Evolutionary conservation across 92 coral and sea anemone genomes (phyloP), one percentile per base, ranked within the genome.

Genomic region (Pocillopora grandis): DNA sequence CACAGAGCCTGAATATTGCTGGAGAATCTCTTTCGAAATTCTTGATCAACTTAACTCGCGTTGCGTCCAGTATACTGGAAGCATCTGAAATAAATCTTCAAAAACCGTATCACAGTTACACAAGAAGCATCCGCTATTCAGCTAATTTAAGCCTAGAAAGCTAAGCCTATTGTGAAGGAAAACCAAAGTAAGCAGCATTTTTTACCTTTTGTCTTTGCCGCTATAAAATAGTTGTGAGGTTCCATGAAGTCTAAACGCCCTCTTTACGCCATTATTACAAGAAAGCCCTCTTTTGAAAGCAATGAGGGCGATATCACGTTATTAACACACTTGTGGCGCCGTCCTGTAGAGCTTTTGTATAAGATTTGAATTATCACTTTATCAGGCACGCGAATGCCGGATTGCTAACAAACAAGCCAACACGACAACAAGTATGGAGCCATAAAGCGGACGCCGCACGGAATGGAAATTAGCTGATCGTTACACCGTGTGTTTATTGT

Each of bases 271-370:
- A n/a, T 83, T 81, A 58, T 71, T 71, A 70, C 57, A 71, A 13
- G 62, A 20, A 81, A 81, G 77, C 48, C 77, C 85, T 81, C 85
- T 60, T 81, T 61, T 37, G 59, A 71, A 59, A 69, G 49, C 69
- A 59, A 81, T 71, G 85, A 66, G 71, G 42, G 35, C 85, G 77
- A 81, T 81, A 81, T 81, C 85, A 81, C 85, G 48, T 42, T 21
- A 71, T 81, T 81, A 71, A 18, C 85, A 60, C 77, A 36, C 70
- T n/a, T 23, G 59, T 71, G 85, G 85, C 85, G 85, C 85, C 85
- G 36, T 12, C 69, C 10, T 10, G 58, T 37, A 62, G 58, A 57
- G 37, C 75, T 70, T 70, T 42, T 42, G 20, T 15, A 12, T 8
- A 70, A 71, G 68, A 1, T 67, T 33, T 21, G 55, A 60, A 64